Conservation (phyloP, 1,140 invertebrate species). For the Pseudomyrmex flavicornis region DNA sequence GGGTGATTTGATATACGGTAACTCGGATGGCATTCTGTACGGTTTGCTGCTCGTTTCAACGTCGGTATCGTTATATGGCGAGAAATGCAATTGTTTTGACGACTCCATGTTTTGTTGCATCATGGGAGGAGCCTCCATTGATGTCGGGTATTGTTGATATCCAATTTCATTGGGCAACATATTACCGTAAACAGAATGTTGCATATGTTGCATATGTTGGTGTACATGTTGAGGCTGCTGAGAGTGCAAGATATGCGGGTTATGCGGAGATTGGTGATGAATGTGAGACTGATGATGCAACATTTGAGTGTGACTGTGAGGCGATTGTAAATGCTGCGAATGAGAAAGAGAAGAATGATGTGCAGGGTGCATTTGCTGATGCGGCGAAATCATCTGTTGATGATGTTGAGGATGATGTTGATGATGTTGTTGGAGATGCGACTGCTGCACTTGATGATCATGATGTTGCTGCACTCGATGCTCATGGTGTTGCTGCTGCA, state of each 20-base stretch:
- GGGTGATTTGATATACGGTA: slow-evolving; percentile 82
- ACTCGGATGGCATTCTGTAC: slow-evolving; percentile 79
- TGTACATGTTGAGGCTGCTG: slow-evolving; percentile 72
- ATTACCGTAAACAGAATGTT: slow-evolving; percentile 72
- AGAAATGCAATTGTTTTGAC: slow-evolving; percentile 75
- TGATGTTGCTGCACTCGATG: slow-evolving; percentile 43
- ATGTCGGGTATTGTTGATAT: slow-evolving; percentile 74
- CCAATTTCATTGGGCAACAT: slow-evolving; percentile 71
- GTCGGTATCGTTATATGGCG: slow-evolving; percentile 71
- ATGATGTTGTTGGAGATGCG: slow-evolving; percentile 71
- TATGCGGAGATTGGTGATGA: slow-evolving; percentile 69
- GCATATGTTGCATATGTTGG: slow-evolving; percentile 68
- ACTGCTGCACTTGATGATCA: slow-evolving; percentile 70
- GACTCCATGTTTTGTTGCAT: slow-evolving; percentile 68
- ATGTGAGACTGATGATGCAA: slow-evolving; percentile 73
- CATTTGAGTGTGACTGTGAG: slow-evolving; percentile 73
- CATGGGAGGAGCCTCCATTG: slow-evolving; percentile 68
- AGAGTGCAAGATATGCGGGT: slow-evolving; percentile 68
- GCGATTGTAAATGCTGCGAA: slow-evolving; percentile 66
- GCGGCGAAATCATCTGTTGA: slow-evolving; percentile 66
- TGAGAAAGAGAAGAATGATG: slow-evolving; percentile 69
- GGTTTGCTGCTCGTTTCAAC: slow-evolving; percentile 74
- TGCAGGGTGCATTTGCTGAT: slow-evolving; percentile 63
- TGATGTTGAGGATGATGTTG: slow-evolving; percentile 72
- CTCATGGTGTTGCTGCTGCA: slow-evolving; percentile 70